Percentiles rank a stretch among this genome's conserved stretches.
These are phyloP conservation scores for Gorsachius goisagi DNA, from an alignment of 2,113 vertebrate species.

Conservation along the genomic window DNA sequence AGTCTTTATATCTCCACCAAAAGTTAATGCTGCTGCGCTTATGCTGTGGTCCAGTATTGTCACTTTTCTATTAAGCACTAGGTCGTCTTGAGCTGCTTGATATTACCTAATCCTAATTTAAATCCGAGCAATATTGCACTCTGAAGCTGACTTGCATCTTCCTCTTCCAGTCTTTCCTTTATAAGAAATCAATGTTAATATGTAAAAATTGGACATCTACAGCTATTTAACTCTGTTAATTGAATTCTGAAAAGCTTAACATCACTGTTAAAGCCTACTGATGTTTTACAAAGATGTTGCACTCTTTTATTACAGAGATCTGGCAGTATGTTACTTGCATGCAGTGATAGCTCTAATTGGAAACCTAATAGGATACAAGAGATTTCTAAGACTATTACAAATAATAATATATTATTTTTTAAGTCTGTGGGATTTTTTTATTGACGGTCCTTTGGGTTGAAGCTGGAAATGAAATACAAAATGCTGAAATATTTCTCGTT, in stretches of 20 bases:
- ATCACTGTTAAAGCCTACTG: constrained; percentile 6
- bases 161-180: constrained; percentile 9
- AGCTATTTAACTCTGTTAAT: constrained; percentile 11
- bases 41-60: neutral
- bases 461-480: constrained; percentile 11
- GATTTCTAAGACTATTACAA: constrained; percentile 4
- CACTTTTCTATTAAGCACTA: neutral
- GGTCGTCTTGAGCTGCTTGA: neutral
- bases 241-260: constrained; percentile 8
- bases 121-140: neutral
- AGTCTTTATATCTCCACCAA: neutral
- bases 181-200: constrained; percentile 14
- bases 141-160: neutral
- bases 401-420: constrained; percentile 21
- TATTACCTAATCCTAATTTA: neutral
- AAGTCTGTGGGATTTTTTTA: constrained; percentile 13
- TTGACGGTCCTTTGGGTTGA: constrained; percentile 11
- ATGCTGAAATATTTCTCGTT: neutral
- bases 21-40: neutral
- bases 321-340: neutral
- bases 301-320: neutral
- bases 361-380: constrained; percentile 6
- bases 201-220: constrained; percentile 16
- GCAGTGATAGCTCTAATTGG: constrained; percentile 8
- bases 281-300: neutral